A percentile compares a stretch with the other conserved stretches of the same genome.
phyloP scores from a whole-genome alignment of 2,888 invertebrate genomes.

The Conops quadrifasciatus region DNA sequence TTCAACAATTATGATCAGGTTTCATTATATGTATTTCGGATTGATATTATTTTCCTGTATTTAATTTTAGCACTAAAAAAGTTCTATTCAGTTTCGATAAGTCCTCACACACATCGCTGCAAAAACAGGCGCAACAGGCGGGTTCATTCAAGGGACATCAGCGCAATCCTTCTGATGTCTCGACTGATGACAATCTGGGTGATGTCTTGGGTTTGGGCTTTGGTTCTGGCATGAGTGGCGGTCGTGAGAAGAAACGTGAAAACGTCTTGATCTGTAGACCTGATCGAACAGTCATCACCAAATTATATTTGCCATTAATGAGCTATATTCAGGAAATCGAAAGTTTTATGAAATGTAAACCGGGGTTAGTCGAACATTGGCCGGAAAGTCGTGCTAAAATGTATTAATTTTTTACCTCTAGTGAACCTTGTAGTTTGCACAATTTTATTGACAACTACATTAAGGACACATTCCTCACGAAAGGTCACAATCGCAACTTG shows the following conservation, averaged over 20 bases:
- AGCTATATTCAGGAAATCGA: conserved; percentile 87
- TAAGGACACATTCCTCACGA: conserved; percentile 83
- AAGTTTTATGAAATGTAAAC: conserved; percentile 69
- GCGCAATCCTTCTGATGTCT: conserved; percentile 63
- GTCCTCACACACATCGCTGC: conserved; percentile 61
- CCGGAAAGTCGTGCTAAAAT: not conserved
- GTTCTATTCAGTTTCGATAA: conserved; percentile 78
- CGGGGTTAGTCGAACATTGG: conserved; percentile 66
- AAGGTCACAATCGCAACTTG: conserved; percentile 71
- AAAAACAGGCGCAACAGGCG: conserved; percentile 37
- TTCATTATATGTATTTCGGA: not conserved
- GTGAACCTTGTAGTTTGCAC: conserved; percentile 78
- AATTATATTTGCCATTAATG: conserved; percentile 83
- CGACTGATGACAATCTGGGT: conserved; percentile 59
- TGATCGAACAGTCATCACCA: conserved; percentile 77
- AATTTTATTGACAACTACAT: conserved; percentile 88
- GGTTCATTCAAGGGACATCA: conserved; percentile 59
- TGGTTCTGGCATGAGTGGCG: conserved; percentile 45
- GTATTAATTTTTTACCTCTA: conserved; percentile 49
- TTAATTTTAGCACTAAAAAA: conserved; percentile 67
- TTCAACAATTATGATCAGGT: not conserved
- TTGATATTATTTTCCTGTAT: conserved; percentile 17
- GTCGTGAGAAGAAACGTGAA: conserved; percentile 61
- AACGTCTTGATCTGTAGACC: conserved; percentile 80
- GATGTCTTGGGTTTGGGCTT: conserved; percentile 42